A percentile compares a stretch with the other conserved stretches of the same genome.
phyloP scores from a whole-genome alignment of 1,140 invertebrate genomes.

The Drosophila takahashii region DNA sequence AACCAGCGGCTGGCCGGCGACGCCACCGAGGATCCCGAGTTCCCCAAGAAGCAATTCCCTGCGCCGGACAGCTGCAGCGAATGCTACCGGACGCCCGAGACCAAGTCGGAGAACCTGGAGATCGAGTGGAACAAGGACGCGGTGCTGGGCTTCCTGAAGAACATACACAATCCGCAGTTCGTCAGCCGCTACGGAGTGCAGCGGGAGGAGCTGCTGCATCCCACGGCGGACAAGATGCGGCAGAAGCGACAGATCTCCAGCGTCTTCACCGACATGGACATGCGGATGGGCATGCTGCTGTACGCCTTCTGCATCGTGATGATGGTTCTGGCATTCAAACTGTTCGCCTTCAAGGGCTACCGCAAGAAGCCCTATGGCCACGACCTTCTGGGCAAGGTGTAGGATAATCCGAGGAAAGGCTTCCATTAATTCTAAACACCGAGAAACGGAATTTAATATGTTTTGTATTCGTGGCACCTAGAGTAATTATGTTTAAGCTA shows the following conservation, averaged over 20 bases:
- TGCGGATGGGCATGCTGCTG: conserved; percentile 90
- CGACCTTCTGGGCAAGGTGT: conserved; percentile 88
- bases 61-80: conserved; percentile 88
- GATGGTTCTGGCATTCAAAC: conserved; percentile 91
- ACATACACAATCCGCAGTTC: conserved; percentile 88
- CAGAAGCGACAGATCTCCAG: conserved; percentile 85
- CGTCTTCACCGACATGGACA: conserved; percentile 89
- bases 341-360: conserved; percentile 89
- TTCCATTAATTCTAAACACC: conserved; percentile 39
- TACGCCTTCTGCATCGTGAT: conserved; percentile 89
- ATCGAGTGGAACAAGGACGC: conserved; percentile 89
- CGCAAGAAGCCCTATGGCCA: conserved; percentile 89
- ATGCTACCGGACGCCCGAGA: conserved; percentile 86
- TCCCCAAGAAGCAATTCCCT: conserved; percentile 97
- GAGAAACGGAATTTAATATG: conserved; percentile 34
- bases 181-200: conserved; percentile 85
- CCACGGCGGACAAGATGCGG: conserved; percentile 66
- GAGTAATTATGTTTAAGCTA: conserved; percentile 64
- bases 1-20: conserved; percentile 95
- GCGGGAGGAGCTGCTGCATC: conserved; percentile 57
- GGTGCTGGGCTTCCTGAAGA: conserved; percentile 91
- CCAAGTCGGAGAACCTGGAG: conserved; percentile 64
- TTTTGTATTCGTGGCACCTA: conserved; percentile 42
- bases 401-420: conserved; percentile 32
- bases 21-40: conserved; percentile 94